These are phyloP conservation scores for Ibidorhyncha struthersii DNA, from an alignment of 2,113 vertebrate species.

Conservation along the genomic window DNA sequence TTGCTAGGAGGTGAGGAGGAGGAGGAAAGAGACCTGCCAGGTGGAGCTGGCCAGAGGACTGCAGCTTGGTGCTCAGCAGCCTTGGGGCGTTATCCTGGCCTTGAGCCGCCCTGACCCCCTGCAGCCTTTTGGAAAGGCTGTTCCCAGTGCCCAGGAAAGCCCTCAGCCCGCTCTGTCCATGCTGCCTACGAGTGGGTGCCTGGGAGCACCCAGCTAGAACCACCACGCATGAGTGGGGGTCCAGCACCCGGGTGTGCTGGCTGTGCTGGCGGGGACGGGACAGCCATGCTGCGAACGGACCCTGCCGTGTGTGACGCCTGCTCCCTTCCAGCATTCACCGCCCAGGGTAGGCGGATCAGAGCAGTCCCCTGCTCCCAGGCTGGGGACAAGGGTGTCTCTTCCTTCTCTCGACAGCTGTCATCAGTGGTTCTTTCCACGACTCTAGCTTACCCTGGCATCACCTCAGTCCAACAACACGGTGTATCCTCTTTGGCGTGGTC, in stretches of 20 bases:
- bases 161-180: not conserved
- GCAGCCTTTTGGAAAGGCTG: not conserved
- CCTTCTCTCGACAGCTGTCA: not conserved
- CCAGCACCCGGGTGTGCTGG: not conserved
- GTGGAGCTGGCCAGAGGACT: not conserved
- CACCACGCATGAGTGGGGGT: rapidly evolving
- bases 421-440: rapidly evolving
- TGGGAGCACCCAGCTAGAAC: not conserved
- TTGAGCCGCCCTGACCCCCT: not conserved
- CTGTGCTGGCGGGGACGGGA: rapidly evolving
- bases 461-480: not conserved
- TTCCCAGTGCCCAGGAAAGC: not conserved
- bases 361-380: not conserved
- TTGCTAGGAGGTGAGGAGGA: not conserved
- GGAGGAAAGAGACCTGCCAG: not conserved
- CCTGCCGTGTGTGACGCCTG: rapidly evolving
- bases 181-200: not conserved
- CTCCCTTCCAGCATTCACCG: not conserved
- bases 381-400: not conserved
- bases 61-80: not conserved
- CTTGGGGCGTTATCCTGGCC: rapidly evolving
- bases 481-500: not conserved
- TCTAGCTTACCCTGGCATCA: not conserved
- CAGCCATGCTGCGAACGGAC: not conserved
- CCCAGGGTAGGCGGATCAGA: rapidly evolving